Evolutionary conservation across 2,797 vertebrate genomes (phyloP).

Genomic region (Phataginus tricuspis): DNA sequence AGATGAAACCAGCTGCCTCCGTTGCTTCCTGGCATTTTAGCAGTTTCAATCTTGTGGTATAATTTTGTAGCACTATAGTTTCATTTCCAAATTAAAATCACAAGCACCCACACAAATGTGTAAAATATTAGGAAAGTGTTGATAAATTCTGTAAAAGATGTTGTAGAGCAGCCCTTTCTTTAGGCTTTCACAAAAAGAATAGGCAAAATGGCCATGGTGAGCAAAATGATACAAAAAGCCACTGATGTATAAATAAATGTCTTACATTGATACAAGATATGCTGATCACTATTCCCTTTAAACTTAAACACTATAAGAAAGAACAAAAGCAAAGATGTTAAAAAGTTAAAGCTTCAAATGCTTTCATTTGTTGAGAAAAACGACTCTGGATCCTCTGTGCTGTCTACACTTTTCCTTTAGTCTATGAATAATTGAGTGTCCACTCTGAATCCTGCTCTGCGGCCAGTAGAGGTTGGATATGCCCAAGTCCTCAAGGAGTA

Average conservation of each 20-base stretch:
- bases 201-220: background rate
- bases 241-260: background rate
- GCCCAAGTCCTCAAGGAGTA: background rate
- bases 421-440: background rate
- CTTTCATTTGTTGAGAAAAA: background rate
- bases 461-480: background rate
- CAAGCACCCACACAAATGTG: background rate
- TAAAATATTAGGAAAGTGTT: background rate
- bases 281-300: background rate
- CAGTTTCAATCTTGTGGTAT: background rate
- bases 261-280: background rate
- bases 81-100: background rate
- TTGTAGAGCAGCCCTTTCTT: background rate
- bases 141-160: background rate
- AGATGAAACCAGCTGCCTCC: background rate
- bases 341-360: background rate
- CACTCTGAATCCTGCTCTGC: rapidly evolving
- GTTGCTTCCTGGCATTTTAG: background rate
- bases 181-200: background rate
- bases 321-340: background rate
- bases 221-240: background rate
- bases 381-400: background rate
- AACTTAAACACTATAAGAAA: background rate
- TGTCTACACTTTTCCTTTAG: background rate
- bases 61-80: background rate